Evolutionary conservation across 2,888 invertebrate genomes (phyloP).

Genomic region (Nomada ferruginata): DNA sequence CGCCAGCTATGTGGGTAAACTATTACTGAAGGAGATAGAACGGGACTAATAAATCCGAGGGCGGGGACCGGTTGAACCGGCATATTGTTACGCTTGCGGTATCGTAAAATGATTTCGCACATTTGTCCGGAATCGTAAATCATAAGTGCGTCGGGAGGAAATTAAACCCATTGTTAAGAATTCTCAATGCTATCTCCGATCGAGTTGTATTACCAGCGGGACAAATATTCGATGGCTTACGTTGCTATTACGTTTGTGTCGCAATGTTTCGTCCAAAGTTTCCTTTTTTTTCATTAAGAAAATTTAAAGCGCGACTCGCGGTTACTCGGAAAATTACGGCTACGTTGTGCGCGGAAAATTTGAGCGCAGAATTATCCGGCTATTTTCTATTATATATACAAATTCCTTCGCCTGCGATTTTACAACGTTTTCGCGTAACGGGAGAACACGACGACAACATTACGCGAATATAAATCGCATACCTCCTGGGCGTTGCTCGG

Average conservation of each 20-base stretch:
- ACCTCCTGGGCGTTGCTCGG: too few species aligned
- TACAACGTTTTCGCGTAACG: too few species aligned
- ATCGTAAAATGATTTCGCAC: slow-evolving; percentile 33
- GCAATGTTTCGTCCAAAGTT: background rate
- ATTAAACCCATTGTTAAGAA: background rate
- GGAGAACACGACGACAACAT: too few species aligned
- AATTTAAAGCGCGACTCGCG: too few species aligned
- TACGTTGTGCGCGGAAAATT: too few species aligned
- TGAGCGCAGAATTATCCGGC: too few species aligned
- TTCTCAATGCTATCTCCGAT: too few species aligned
- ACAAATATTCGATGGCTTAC: background rate
- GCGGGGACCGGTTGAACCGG: slow-evolving; percentile 5
- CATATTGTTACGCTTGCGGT: slow-evolving; percentile 12
- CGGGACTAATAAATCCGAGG: slow-evolving; percentile 39
- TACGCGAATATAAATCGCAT: too few species aligned
- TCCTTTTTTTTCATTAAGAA: too few species aligned
- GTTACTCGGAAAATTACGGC: too few species aligned
- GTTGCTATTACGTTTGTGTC: background rate
- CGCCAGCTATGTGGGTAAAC: slow-evolving; percentile 33
- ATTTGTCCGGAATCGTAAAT: slow-evolving; percentile 18
- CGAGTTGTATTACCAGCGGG: background rate
- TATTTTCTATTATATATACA: too few species aligned
- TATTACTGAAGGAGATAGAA: slow-evolving; percentile 43
- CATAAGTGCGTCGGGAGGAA: background rate
- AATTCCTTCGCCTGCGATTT: too few species aligned